Conservation (phyloP, 2,113 vertebrate species). For the Zootoca vivipara region DNA sequence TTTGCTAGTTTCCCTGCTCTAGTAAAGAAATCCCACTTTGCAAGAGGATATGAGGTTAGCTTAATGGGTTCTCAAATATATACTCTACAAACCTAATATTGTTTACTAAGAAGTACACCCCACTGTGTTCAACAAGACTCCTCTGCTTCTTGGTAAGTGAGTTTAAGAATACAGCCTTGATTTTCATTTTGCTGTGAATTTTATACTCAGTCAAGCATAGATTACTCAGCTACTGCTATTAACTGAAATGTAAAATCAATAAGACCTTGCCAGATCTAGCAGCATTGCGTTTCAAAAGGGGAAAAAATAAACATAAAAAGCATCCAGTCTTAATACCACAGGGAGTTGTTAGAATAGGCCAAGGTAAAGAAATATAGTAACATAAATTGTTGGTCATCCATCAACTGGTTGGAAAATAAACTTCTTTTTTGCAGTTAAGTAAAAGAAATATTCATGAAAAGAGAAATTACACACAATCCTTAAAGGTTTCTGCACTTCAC, state of each 20-base stretch:
- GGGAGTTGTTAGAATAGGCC: background rate
- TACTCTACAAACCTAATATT: too few species aligned
- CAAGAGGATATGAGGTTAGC: background rate
- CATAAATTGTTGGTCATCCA: background rate
- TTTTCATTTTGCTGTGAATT: background rate
- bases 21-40: background rate
- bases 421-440: background rate
- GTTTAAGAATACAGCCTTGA: background rate
- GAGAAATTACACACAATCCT: too few species aligned
- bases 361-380: background rate
- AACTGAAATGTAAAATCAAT: constrained; percentile 6
- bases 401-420: background rate
- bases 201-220: background rate
- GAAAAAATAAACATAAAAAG: background rate
- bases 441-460: background rate
- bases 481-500: background rate
- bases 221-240: background rate
- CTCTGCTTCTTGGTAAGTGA: background rate
- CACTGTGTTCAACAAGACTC: background rate
- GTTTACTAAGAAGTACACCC: background rate
- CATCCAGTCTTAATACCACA: background rate
- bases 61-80: background rate
- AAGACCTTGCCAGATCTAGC: background rate
- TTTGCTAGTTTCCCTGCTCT: background rate
- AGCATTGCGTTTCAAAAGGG: background rate